Percentiles rank a stretch among this genome's conserved stretches.
These are phyloP conservation scores for Riparia riparia DNA, from an alignment of 2,113 vertebrate species.

Conservation along the genomic window DNA sequence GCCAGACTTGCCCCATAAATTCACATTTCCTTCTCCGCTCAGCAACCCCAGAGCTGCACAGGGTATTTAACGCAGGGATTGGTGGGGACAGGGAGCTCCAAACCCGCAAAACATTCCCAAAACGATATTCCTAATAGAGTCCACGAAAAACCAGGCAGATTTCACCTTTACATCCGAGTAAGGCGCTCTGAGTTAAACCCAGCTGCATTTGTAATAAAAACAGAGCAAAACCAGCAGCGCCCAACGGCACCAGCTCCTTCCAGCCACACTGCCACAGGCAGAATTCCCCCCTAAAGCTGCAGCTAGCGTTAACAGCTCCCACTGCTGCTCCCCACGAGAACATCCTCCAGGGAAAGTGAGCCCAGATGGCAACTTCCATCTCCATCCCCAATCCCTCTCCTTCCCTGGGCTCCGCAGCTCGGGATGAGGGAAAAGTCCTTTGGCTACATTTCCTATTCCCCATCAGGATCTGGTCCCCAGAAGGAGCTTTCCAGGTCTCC, in stretches of 20 bases:
- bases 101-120: neutral
- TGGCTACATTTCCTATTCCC: neutral
- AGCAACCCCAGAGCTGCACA: neutral
- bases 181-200: neutral
- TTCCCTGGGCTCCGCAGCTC: neutral
- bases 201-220: neutral
- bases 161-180: neutral
- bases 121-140: fast-evolving
- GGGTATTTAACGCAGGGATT: neutral
- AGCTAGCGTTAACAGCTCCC: constrained; percentile 13
- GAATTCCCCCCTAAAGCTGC: neutral
- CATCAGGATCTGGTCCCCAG: neutral
- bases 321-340: neutral
- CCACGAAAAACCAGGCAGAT: neutral
- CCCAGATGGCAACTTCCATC: neutral
- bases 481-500: neutral
- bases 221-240: neutral
- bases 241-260: neutral
- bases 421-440: neutral
- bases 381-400: neutral
- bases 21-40: neutral
- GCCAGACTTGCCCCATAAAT: neutral
- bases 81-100: neutral
- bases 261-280: neutral
- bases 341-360: neutral